These are phyloP conservation scores for Achatina immaculata DNA, from an alignment of 1,140 invertebrate genomes.

Conservation along the genomic window DNA sequence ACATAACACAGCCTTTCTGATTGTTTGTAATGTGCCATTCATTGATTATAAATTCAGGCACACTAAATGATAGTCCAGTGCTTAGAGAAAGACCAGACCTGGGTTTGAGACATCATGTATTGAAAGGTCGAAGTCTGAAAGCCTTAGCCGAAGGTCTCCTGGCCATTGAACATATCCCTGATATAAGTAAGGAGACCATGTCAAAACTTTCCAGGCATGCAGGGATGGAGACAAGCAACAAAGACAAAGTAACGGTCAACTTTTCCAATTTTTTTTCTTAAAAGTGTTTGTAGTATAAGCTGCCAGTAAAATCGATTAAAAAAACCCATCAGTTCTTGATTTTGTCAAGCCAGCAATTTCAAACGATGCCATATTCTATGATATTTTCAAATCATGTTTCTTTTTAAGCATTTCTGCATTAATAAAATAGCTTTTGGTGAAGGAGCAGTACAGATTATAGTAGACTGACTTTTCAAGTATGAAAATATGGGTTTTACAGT, in stretches of 20 bases:
- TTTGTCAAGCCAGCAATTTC: too few species aligned
- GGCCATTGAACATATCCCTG: conserved; percentile 25
- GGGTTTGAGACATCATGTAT: conserved; percentile 49
- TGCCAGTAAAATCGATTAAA: too few species aligned
- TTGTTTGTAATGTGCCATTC: not conserved
- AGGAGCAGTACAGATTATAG: too few species aligned
- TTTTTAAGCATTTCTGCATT: too few species aligned
- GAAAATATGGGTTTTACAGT: too few species aligned
- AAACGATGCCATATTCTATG: too few species aligned
- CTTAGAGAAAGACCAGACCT: conserved; percentile 46
- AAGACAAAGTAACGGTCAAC: not conserved
- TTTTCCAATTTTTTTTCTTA: too few species aligned
- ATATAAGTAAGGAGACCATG: conserved; percentile 44
- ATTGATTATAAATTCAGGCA: conserved; percentile 47
- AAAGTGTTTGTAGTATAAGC: too few species aligned
- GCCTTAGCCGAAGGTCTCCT: conserved; percentile 49
- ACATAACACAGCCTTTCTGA: not conserved
- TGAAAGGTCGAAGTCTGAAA: conserved; percentile 50
- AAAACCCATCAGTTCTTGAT: too few species aligned
- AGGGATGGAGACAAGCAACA: conserved; percentile 1
- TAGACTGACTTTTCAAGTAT: too few species aligned
- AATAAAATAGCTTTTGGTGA: too few species aligned
- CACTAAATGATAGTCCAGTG: conserved; percentile 46
- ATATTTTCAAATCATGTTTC: too few species aligned
- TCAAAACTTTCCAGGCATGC: conserved; percentile 47